These are phyloP conservation scores for Scomber colias DNA, from an alignment of 2,113 vertebrate genomes.

Conservation along the genomic window DNA sequence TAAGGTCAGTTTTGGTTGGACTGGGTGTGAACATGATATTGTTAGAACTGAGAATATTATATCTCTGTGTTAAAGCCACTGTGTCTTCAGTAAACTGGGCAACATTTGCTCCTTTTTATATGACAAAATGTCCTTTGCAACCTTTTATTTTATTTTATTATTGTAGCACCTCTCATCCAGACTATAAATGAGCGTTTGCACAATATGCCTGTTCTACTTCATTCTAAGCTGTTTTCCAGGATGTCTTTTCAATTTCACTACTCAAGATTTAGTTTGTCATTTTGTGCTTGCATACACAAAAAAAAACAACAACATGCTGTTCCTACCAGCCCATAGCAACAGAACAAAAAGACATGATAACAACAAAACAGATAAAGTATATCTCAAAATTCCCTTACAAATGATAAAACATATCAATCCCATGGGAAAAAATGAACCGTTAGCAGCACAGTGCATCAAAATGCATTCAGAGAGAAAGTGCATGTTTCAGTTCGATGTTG, in stretches of 20 bases:
- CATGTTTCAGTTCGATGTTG: no score
- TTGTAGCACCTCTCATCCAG: not conserved
- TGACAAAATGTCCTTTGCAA: not conserved
- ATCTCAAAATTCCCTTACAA: no score
- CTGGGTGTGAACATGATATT: not conserved
- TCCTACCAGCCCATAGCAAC: no score
- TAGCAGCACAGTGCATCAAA: no score
- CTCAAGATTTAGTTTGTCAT: no score
- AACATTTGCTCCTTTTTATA: not conserved
- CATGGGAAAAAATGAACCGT: no score
- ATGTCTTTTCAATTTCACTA: slow-evolving; percentile 31
- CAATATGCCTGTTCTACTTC: not conserved
- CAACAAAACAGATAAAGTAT: no score
- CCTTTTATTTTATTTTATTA: slow-evolving; percentile 14
- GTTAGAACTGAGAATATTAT: not conserved
- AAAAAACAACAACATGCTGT: no score
- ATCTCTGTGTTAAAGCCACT: not conserved
- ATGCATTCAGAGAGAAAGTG: no score
- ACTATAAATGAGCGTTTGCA: not conserved
- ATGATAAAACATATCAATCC: no score
- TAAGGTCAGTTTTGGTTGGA: not conserved
- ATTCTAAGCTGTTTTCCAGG: slow-evolving; percentile 17
- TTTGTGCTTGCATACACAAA: no score
- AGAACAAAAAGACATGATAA: no score
- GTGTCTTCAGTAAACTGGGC: not conserved